A percentile compares a stretch with the other conserved stretches of the same genome.
These are phyloP conservation scores for Falco rusticolus DNA, from an alignment of 2,797 vertebrate species.

Conservation along the genomic window DNA sequence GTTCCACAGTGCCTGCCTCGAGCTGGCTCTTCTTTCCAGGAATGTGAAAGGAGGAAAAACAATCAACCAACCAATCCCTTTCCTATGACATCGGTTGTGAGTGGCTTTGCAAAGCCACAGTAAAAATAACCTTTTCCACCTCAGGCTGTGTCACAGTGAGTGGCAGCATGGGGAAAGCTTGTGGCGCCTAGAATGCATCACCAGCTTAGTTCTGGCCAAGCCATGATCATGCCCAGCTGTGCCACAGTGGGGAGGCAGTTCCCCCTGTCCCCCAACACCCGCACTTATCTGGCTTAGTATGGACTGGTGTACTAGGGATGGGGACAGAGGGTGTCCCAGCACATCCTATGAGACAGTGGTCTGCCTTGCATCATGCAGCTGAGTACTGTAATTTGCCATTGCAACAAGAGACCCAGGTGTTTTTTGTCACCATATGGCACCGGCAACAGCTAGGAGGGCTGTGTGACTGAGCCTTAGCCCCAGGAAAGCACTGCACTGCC, in stretches of 20 bases:
- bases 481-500: rapidly evolving
- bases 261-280: background rate
- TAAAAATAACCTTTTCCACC: background rate
- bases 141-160: background rate
- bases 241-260: background rate
- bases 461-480: background rate
- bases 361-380: rapidly evolving
- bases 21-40: constrained; percentile 11
- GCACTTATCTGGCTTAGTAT: background rate
- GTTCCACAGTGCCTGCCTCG: background rate
- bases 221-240: too few species aligned
- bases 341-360: rapidly evolving
- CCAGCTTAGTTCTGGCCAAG: background rate
- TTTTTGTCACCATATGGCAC: rapidly evolving
- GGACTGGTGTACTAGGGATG: rapidly evolving
- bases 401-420: background rate
- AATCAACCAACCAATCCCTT: background rate
- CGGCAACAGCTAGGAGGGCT: background rate
- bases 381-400: background rate
- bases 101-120: background rate
- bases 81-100: background rate
- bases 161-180: background rate
- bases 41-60: background rate
- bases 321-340: background rate
- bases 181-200: rapidly evolving